These are phyloP conservation scores for Morone saxatilis DNA, from an alignment of 2,113 vertebrate genomes.

Conservation along the genomic window DNA sequence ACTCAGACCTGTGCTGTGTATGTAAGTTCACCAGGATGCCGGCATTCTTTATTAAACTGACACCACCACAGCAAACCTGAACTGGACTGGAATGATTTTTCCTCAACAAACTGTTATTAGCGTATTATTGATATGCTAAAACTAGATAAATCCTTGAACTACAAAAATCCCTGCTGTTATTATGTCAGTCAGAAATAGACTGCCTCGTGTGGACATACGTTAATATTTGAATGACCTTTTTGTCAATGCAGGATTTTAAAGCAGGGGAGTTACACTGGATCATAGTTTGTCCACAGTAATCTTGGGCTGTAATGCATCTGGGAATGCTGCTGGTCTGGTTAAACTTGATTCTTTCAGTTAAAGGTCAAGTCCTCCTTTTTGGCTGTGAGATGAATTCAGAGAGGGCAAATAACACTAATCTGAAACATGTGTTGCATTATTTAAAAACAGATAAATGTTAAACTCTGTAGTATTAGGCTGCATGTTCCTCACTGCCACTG, in stretches of 20 bases:
- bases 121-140: neutral
- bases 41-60: too few species aligned
- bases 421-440: slow-evolving; percentile 15
- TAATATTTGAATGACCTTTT: slow-evolving; percentile 31
- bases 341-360: neutral
- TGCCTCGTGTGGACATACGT: neutral
- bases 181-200: neutral
- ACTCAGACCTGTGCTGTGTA: too few species aligned
- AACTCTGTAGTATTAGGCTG: neutral
- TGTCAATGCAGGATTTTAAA: slow-evolving; percentile 19
- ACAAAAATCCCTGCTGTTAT: slow-evolving; percentile 18
- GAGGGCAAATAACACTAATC: slow-evolving; percentile 25
- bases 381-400: slow-evolving; percentile 19
- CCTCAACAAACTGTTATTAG: neutral
- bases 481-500: neutral
- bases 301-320: neutral
- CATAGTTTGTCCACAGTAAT: neutral
- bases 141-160: neutral
- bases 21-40: too few species aligned
- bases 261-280: neutral
- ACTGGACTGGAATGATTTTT: too few species aligned
- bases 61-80: too few species aligned
- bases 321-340: slow-evolving; percentile 21
- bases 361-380: slow-evolving; percentile 25
- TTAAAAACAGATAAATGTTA: neutral